Conservation (phyloP, 2,113 vertebrate species). For the Machaerirhynchus nigripectus region DNA sequence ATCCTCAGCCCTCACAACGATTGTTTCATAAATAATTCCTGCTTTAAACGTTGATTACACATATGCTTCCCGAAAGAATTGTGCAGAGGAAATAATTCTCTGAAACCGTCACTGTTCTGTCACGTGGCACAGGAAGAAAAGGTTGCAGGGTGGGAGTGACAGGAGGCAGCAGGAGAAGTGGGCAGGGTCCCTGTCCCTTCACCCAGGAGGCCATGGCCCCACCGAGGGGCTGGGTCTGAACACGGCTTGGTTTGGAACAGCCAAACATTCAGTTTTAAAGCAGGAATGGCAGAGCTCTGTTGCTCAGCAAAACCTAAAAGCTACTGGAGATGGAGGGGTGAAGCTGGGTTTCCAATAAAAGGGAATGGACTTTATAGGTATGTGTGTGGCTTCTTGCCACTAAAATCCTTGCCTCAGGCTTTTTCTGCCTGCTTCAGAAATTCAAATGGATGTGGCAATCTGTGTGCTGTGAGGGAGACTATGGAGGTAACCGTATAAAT, state of each 20-base stretch:
- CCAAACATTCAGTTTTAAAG: neutral
- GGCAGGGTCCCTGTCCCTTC: fast-evolving
- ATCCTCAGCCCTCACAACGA: neutral
- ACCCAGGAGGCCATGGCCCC: fast-evolving
- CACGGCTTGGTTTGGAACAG: neutral
- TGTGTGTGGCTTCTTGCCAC: neutral
- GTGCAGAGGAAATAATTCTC: neutral
- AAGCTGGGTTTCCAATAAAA: neutral
- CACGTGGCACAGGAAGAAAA: neutral
- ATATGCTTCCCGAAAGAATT: neutral
- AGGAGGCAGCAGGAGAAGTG: neutral
- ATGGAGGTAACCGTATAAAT: fast-evolving
- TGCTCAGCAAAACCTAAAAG: neutral
- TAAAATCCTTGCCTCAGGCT: neutral
- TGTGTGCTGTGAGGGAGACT: neutral
- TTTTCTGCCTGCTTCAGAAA: neutral
- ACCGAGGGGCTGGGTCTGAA: fast-evolving
- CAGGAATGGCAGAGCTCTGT: neutral
- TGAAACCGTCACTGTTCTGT: neutral
- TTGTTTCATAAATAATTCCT: neutral
- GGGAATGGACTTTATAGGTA: neutral
- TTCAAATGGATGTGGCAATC: neutral
- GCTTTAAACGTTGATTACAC: neutral
- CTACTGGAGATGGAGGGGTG: neutral
- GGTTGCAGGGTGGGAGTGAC: neutral